Evolutionary conservation across 2,797 vertebrate species (phyloP), one percentile per base, ranked within the genome.

Genomic region (Phoeniculus purpureus): DNA sequence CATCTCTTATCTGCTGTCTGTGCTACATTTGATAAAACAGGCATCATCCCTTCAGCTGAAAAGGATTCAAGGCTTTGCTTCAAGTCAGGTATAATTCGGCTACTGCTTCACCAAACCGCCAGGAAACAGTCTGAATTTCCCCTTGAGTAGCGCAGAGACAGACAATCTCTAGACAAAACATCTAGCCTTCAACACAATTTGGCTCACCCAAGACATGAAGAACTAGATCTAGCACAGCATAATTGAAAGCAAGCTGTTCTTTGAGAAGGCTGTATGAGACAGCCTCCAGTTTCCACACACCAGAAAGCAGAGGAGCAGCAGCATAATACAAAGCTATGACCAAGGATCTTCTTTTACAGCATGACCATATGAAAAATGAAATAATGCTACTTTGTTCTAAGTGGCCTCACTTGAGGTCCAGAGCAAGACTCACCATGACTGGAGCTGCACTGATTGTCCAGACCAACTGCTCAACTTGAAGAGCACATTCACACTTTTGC

Each of bases 281-380:
- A 85, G 75, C 27, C 5, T 1, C 17, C 10, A 4, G 45, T 17
- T 64, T 70, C 82, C 71, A 74, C 2, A 43, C 12, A 27, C 1
- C 1, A 56, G 21, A 43, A 68, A 48, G 72, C 16, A 6, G 4
- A 12, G 55, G 3, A 80, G 51, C 60, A 58, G 71, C 48, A 83
- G 52, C 70, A 37, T 0, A 1, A 76, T 1, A 43, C 0, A 0
- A n/a, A 61, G 58, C 37, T 48, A 5, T 68, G 45, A 87, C 51
- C 62, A 58, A 40, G 20, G 23, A 89, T 40, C 70, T 48, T 55
- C 58, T 80, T 82, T 68, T 48, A 90, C 19, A 65, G 65, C 88
- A 72, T 5, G 58, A 48, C 52, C 72, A 77, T 81, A 65, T 2
- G 19, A 76, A 80, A 85, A 87, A 64, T 40, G n/a, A 85, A 89